Evolutionary conservation across 2,797 vertebrate species (phyloP).

Genomic region (Anomalospiza imberbis): DNA sequence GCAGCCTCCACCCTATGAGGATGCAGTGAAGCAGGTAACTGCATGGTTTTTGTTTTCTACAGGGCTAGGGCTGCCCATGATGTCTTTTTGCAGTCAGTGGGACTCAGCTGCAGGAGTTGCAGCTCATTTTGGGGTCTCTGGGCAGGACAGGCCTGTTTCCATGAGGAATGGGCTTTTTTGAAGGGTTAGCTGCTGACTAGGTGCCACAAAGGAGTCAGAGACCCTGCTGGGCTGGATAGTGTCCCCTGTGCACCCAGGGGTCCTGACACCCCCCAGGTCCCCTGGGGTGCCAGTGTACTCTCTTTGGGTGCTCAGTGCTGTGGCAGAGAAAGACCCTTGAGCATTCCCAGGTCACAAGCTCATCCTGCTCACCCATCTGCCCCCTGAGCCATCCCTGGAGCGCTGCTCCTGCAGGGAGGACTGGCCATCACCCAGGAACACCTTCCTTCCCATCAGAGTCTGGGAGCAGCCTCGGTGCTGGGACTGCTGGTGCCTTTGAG

Average conservation of each 20-base stretch:
- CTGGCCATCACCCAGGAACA: neutral
- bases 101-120: neutral
- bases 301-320: neutral
- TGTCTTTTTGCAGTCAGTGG: neutral
- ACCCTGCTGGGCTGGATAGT: neutral
- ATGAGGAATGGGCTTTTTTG: neutral
- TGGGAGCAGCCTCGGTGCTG: neutral
- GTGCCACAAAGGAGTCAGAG: neutral
- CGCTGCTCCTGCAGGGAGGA: rapidly evolving
- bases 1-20: constrained; percentile 94
- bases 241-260: neutral
- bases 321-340: neutral
- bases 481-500: neutral
- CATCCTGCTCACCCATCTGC: neutral
- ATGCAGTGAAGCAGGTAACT: constrained; percentile 95
- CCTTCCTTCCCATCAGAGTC: neutral
- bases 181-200: neutral
- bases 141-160: neutral
- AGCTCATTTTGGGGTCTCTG: neutral
- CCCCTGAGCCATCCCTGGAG: neutral
- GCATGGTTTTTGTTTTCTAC: neutral
- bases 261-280: neutral
- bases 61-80: neutral
- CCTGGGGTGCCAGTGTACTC: neutral
- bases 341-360: neutral